Conservation (phyloP, 2,797 vertebrate species). For the Poeciliopsis infans region DNA sequence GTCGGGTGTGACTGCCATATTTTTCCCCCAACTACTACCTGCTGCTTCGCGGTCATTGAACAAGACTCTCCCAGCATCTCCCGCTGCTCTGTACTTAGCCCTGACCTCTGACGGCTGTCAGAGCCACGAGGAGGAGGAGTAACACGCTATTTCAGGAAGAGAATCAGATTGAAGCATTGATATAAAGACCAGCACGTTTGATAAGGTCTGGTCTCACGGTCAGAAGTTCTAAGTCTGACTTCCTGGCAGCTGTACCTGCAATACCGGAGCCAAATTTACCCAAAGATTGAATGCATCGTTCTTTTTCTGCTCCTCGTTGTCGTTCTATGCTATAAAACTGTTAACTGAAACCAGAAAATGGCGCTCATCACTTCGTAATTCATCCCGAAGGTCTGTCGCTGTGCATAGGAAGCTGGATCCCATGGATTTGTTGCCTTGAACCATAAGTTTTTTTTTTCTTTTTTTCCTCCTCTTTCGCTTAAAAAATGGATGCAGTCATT, state of each 20-base stretch:
- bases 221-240: not conserved
- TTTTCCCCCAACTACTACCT: conserved; percentile 9
- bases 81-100: conserved; percentile 19
- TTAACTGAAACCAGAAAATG: conserved; percentile 9
- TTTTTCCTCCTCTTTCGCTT: not conserved
- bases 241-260: not conserved
- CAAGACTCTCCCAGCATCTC: conserved; percentile 2
- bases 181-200: not conserved
- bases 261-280: not conserved
- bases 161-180: conserved; percentile 17
- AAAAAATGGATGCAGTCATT: conserved; percentile 15
- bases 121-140: not conserved
- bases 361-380: not conserved
- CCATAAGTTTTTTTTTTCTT: not conserved
- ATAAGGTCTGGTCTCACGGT: conserved; percentile 3
- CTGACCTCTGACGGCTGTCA: conserved; percentile 22
- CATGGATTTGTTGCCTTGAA: conserved; percentile 9
- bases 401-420: conserved; percentile 14
- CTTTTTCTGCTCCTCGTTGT: not conserved
- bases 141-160: conserved; percentile 5
- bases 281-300: not conserved
- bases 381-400: not conserved
- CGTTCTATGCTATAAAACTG: not conserved
- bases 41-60: conserved; percentile 8
- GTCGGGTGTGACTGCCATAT: not conserved